Evolutionary conservation across 2,797 vertebrate species (phyloP).

Genomic region (Siniperca obscura): DNA sequence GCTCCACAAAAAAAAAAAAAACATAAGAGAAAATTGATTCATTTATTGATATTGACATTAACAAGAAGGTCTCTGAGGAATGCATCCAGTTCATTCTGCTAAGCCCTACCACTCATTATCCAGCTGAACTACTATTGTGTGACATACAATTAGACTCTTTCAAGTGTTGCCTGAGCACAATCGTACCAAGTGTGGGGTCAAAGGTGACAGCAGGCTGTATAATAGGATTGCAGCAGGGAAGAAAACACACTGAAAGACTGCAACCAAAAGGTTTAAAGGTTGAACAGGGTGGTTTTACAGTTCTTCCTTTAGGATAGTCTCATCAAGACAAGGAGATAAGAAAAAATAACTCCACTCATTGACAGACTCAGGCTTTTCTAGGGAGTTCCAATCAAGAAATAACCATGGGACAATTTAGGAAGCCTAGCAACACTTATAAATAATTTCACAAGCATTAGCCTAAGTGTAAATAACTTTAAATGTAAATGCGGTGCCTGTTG

Average conservation of each 20-base stretch:
- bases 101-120: conserved; percentile 4
- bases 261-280: conserved; percentile 78
- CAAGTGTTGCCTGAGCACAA: conserved; percentile 12
- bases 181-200: conserved; percentile 37
- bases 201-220: conserved; percentile 63
- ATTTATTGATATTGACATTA: neutral
- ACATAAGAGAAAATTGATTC: neutral
- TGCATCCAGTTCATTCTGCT: neutral
- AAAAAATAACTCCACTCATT: conserved; percentile 19
- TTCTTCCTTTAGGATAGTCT: conserved; percentile 31
- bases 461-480: neutral
- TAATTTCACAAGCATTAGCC: neutral
- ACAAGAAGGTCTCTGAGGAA: neutral
- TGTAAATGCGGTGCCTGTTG: neutral
- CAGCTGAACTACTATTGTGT: conserved; percentile 18
- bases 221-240: conserved; percentile 61
- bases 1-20: neutral
- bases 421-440: neutral
- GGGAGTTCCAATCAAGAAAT: conserved; percentile 12
- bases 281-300: conserved; percentile 66
- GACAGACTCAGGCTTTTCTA: conserved; percentile 7
- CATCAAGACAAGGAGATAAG: conserved; percentile 63
- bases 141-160: conserved; percentile 31
- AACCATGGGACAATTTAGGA: neutral
- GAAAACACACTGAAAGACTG: conserved; percentile 37